phyloP scores from a whole-genome alignment of 1,140 invertebrate species.

The Diachasma alloeum region DNA sequence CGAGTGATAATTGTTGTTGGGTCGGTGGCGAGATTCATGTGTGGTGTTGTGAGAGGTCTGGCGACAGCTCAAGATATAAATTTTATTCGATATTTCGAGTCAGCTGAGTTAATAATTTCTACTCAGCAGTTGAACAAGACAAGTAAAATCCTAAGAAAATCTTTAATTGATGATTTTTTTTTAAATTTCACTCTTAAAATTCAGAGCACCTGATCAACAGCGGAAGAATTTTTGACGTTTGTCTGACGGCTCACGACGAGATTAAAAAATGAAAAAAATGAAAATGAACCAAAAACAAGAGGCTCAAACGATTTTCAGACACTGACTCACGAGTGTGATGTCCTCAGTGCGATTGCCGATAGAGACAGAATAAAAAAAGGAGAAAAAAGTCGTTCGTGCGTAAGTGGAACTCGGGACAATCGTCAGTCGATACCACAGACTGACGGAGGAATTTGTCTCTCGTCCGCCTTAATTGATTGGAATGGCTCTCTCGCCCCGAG shows the following conservation, averaged over 20 bases:
- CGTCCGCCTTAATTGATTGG: not conserved
- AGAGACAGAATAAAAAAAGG: not conserved
- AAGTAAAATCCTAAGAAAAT: no score
- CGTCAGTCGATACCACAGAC: not conserved
- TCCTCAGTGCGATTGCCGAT: not conserved
- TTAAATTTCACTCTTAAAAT: no score
- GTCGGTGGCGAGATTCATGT: not conserved
- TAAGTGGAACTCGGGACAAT: not conserved
- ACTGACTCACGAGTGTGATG: not conserved
- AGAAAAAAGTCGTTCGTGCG: not conserved
- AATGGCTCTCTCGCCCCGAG: not conserved
- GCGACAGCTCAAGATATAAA: no score
- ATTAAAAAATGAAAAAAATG: not conserved
- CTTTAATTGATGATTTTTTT: no score
- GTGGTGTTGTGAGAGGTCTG: no score
- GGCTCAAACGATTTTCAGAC: not conserved
- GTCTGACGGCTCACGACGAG: not conserved
- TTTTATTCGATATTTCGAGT: no score
- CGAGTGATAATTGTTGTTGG: constrained; percentile 1
- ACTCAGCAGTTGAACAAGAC: no score
- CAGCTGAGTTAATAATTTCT: no score
- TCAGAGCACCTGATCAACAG: no score
- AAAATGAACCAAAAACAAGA: not conserved
- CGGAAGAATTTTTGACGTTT: no score
- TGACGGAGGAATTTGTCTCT: not conserved